These are phyloP conservation scores for Neomonachus schauinslandi DNA, from an alignment of 2,113 vertebrate species.

Conservation along the genomic window DNA sequence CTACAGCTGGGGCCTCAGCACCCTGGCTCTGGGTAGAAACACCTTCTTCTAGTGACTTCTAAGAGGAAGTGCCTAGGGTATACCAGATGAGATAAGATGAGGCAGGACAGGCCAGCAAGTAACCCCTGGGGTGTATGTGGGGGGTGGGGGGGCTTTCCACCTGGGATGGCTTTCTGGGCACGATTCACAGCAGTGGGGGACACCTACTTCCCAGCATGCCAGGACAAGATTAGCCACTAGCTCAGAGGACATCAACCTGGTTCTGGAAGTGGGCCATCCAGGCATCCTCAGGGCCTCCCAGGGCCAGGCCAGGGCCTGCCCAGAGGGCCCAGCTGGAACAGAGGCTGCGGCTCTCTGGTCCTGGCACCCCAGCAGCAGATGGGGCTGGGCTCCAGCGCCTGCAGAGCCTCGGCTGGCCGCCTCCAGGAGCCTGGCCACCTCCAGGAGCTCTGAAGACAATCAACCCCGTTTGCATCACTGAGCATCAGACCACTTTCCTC, in stretches of 20 bases:
- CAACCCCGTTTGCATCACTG: background rate
- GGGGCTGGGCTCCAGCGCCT: background rate
- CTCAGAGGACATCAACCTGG: background rate
- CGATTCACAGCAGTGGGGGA: background rate
- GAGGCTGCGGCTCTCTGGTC: background rate
- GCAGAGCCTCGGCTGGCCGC: background rate
- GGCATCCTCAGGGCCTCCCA: background rate
- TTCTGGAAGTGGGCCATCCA: background rate
- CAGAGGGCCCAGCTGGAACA: background rate
- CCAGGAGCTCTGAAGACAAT: background rate
- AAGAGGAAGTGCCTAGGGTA: background rate
- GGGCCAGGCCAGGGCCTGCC: background rate
- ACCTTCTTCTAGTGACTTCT: background rate
- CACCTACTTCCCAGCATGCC: fast-evolving
- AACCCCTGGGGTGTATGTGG: background rate
- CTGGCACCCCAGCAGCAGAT: background rate
- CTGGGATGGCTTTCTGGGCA: background rate
- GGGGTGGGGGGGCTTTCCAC: background rate
- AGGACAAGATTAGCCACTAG: fast-evolving
- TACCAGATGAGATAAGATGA: fast-evolving
- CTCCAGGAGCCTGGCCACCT: background rate
- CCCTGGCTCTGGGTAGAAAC: background rate
- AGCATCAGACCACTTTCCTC: background rate
- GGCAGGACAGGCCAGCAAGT: background rate
- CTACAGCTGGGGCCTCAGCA: background rate